Evolutionary conservation across 2,888 invertebrate genomes (phyloP).

Genomic region (Epinotia brunnichana): DNA sequence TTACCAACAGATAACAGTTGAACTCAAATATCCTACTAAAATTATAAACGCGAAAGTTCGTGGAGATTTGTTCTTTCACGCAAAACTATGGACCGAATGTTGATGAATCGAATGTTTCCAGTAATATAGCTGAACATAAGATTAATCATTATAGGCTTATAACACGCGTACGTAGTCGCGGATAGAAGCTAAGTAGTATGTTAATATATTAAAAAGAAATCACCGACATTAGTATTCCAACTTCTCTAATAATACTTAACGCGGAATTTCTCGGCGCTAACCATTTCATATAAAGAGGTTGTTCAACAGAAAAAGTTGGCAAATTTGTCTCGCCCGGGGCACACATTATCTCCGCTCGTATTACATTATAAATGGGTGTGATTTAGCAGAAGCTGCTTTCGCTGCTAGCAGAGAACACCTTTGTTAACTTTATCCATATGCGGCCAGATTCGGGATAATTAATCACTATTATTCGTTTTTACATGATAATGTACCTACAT

Average conservation of each 20-base stretch:
- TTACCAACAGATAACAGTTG: too few relatives aligned
- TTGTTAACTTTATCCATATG: conserved; percentile 47
- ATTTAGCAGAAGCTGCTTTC: conserved; percentile 58
- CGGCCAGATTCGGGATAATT: conserved; percentile 20
- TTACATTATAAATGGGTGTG: conserved; percentile 66
- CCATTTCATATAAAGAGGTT: conserved; percentile 67
- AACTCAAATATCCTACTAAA: too few relatives aligned
- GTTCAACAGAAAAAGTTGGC: conserved; percentile 70
- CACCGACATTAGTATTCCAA: conserved; percentile 57
- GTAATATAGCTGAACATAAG: background rate
- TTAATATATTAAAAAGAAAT: conserved; percentile 47
- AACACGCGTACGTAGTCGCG: background rate
- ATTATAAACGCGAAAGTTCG: too few relatives aligned
- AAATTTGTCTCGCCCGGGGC: conserved; percentile 68
- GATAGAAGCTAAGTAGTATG: conserved; percentile 4
- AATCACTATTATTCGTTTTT: conserved; percentile 13
- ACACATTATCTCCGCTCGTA: conserved; percentile 69
- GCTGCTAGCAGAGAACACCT: conserved; percentile 52
- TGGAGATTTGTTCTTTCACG: too few relatives aligned
- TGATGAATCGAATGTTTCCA: too few relatives aligned
- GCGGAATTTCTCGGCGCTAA: conserved; percentile 58
- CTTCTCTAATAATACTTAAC: conserved; percentile 65
- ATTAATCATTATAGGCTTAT: background rate
- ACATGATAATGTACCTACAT: background rate
- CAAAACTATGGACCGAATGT: too few relatives aligned